Base-by-base conservation (phyloP, 2,888 invertebrate genomes). In the Dicroscelio sp. region DNA sequence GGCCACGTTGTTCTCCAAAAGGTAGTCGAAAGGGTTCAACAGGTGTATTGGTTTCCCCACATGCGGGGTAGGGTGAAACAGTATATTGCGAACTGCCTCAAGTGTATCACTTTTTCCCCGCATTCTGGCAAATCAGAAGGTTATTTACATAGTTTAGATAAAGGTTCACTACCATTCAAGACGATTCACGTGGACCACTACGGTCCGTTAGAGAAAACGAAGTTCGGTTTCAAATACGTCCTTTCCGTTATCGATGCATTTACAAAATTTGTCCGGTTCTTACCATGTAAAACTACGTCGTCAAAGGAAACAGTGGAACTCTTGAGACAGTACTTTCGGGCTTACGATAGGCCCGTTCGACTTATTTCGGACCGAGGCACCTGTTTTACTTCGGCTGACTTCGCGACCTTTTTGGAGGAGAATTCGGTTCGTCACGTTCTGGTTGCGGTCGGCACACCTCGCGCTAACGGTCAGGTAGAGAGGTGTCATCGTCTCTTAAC, bases 181-280 rank as follows among this genome's bases (percentile, higher is more conserved):
- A 71, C 71, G 0, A 71, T 71, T 30, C 71, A 71, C 48, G 25
- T 71, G 14, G 71, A 71, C 30, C 71, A 71, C 20, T 71, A 71
- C 23, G 43, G 43, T 27, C 71, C 71, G 0, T 38, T 71, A 23
- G 48, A 71, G 17, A 71, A 71, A n/a, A 71, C 71, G 20, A 35
- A 23, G 0, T 8, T 20, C 2, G 71, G 71, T 4, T 71, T 31
- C 20, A 71, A 48, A 20, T 23, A 23, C 20, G 25, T 71, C 14
- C 30, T 71, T 27, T 71, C 71, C 0, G 30, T 82, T 3, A 31
- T 96, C 76, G 96, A 96, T 12, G 31, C 94, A 93, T 71, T 71
- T 10, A 71, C 48, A 23, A 71, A 71, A 20, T 30, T 23, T 92
- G 25, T 65, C 12, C 2, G 25, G n/a, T 33, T 65, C 6, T 69